Evolutionary conservation across 2,888 invertebrate genomes (phyloP), one percentile per base, ranked within the genome.

Genomic region (Scaptomyza caliginosa): DNA sequence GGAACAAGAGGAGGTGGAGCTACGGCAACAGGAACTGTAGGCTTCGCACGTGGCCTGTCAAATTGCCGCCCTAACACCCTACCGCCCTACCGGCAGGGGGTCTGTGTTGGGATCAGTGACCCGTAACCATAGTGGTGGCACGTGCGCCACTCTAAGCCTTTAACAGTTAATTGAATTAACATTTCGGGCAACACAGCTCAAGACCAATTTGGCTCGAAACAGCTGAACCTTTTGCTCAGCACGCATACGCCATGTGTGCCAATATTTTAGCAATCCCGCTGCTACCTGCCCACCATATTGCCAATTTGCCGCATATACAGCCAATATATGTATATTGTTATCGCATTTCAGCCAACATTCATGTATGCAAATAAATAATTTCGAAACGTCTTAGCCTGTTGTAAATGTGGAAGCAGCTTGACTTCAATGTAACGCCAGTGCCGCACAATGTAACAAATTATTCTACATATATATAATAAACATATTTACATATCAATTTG

Each of bases 111-210:
- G 43, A 21, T 55, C 55, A 38, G 43, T 46, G 81, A 84, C 81
- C 77, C 77, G 43, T 72, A 30, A 24, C 19, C 51, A n/a, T 26
- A 30, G 16, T n/a, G 48, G 54, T 87, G 45, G 58, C 79, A 84
- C 81, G 74, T 84, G 69, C 77, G 56, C 48, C 28, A 0, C 10
- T 24, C 59, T 63, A 68, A 84, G 57, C 85, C 82, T 54, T 69
- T 65, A 58, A 49, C 76, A 69, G 78, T 63, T 85, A 87, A 80
- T 80, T 80, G 43, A 80, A 80, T 87, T 80, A 85, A 52, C 51
- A 60, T 67, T 67, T 78, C 49, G 62, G 39, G 17, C 50, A 46
- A 39, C 45, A 26, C 34, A 39, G 39, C 50, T 17, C 49, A 43
- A 26, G 16, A 11, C 10, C 16, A 7, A 7, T 17, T 43, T 43